Evolutionary conservation across 2,888 invertebrate species (phyloP).

Genomic region (Adineta ricciae): DNA sequence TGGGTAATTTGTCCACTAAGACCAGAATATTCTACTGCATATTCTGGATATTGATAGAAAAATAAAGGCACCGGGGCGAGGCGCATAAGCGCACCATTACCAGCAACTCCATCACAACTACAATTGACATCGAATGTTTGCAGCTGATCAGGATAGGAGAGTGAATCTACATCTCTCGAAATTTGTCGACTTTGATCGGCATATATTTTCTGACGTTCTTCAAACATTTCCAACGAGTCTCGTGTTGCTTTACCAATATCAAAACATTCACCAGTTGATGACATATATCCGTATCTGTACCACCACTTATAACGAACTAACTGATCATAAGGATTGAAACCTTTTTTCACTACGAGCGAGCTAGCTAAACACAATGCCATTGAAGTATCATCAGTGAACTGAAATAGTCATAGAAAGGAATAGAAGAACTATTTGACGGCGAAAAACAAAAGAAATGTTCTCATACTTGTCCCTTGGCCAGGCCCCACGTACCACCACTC

Average conservation of each 20-base stretch:
- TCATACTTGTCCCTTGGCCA: not conserved
- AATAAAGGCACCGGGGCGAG: not conserved
- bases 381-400: slow-evolving; percentile 5
- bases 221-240: not conserved
- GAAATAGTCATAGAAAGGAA: not conserved
- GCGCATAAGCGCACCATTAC: slow-evolving; percentile 8
- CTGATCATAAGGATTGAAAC: not conserved
- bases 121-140: not conserved
- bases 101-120: not conserved
- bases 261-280: not conserved
- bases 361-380: not conserved
- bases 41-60: not conserved
- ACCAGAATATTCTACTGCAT: not conserved
- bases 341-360: not conserved
- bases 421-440: not conserved
- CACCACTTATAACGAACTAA: slow-evolving; percentile 3
- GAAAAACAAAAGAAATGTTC: not conserved
- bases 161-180: not conserved
- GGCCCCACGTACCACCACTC: not conserved
- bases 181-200: not conserved
- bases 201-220: not conserved
- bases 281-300: not conserved
- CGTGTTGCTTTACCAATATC: not conserved
- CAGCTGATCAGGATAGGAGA: not conserved
- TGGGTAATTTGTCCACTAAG: not conserved